Evolutionary conservation across 1,140 invertebrate species (phyloP), one percentile per base, ranked within the genome.

Genomic region (Meteorus sp.): DNA sequence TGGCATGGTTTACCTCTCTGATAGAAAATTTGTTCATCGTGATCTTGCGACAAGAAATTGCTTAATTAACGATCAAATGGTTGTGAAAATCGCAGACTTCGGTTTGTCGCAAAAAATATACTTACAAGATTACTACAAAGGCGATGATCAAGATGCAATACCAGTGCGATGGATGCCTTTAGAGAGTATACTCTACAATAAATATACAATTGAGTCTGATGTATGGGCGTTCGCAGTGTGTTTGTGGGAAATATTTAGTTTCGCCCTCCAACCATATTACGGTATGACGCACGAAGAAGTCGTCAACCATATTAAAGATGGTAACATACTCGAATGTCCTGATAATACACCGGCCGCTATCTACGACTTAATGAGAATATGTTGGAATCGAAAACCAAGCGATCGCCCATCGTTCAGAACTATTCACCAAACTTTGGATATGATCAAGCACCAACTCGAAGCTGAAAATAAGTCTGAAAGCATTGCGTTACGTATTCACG

Each of bases 31-130:
- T 81, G 94, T 98, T 0, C 96, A 98, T 78, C 85, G 95, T 51
- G 96, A 98, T 80, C 80, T 98, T 62, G 95, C 96, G 0, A 97
- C 95, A 0, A 84, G 96, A 72, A 98, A 98, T 82, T 98, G 95
- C 81, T 83, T 98, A 27, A 95, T 98, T 59, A 91, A 94, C 74
- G 91, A 97, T 66, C 85, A 91, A 48, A 94, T 97, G 88, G 85
- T 91, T 19, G 95, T 98, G 0, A 98, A 98, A 84, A 98, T 98
- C 66, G 94, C 95, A 0, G 95, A 98, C 77, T 97, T 97, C 82
- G 94, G 94, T 20, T 78, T 97, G 6, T 95, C 93, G 1, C 92
- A 94, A 73, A 94, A 95, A 78, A 94, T 95, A 71, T 95, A 95
- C 80, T 76, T 93, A 60, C 90, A 92, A 81, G 90, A 93, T 76